A percentile compares a stretch with the other conserved stretches of the same genome.
Evolutionary conservation across 2,888 invertebrate species (phyloP).

Genomic region (Orthosia gothica): DNA sequence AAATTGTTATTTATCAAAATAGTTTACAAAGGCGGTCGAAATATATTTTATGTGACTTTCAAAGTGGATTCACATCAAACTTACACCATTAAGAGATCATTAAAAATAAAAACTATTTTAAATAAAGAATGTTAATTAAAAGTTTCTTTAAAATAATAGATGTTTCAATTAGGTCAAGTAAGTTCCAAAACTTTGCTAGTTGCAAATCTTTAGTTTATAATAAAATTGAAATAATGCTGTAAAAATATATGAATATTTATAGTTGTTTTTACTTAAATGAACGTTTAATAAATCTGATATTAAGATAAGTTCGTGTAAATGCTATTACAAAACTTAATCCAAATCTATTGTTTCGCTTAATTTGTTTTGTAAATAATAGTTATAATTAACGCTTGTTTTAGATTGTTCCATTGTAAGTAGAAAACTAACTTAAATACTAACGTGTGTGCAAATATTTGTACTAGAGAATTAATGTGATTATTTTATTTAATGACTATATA

Average conservation of each 20-base stretch:
- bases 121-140: slow-evolving; percentile 31
- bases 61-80: slow-evolving; percentile 12
- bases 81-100: background rate
- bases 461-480: slow-evolving; percentile 3
- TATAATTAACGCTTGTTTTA: slow-evolving; percentile 34
- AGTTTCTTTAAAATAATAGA: slow-evolving; percentile 19
- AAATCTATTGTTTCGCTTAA: slow-evolving; percentile 26
- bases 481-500: slow-evolving; percentile 15
- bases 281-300: slow-evolving; percentile 33
- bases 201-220: background rate
- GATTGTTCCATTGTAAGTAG: slow-evolving; percentile 18
- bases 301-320: slow-evolving; percentile 16
- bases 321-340: slow-evolving; percentile 25
- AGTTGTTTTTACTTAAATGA: background rate
- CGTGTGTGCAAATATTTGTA: background rate
- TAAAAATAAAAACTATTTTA: slow-evolving; percentile 2
- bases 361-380: slow-evolving; percentile 33
- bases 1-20: slow-evolving; percentile 5
- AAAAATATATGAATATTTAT: slow-evolving; percentile 2
- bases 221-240: slow-evolving; percentile 5
- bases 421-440: slow-evolving; percentile 8
- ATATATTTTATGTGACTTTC: slow-evolving; percentile 21
- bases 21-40: slow-evolving; percentile 5
- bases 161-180: slow-evolving; percentile 15
- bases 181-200: slow-evolving; percentile 1